Evolutionary conservation across 1,140 invertebrate genomes (phyloP), one percentile per base, ranked within the genome.

Genomic region (Phenacoccus solenopsis): DNA sequence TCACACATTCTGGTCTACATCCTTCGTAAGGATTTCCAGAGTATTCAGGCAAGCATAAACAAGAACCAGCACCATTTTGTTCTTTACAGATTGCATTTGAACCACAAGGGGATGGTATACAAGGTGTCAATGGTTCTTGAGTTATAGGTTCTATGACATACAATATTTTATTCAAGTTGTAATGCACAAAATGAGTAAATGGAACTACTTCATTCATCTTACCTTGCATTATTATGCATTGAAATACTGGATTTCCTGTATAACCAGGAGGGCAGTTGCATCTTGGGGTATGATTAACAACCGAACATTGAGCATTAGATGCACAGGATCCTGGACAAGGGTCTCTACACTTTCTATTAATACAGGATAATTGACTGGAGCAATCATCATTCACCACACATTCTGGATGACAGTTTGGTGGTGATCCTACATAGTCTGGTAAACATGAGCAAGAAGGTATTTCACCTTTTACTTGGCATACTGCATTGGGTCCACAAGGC

Each of bases 41-140:
- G 72, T 81, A 83, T 70, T 81, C 79, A 7, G 79, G 77, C 20
- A 82, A 70, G 73, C 81, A 82, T 28, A 77, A 75, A 75, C 87
- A 88, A 20, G 85, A 84, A 1, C 84, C 86, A 28, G 86, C 88
- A 24, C 86, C 88, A 74, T 90, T 89, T 70, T 85, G 85, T 79
- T 91, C 90, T 80, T 86, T 85, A 78, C 87, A 88, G 75, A 89
- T 72, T 56, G 90, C 89, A 79, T 92, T 92, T 1, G 86, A 82
- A 56, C 90, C 90, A 77, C 90, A 92, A 56, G 90, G 89, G 32
- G 86, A 88, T 56, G 88, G 88, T 74, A 84, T 82, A 75, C 89
- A 90, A 69, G 90, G 87, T 71, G 84, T 78, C 64, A 75, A 30
- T 71, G 69, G 69, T 68, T 75, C 76, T 73, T 74, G 72, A 71